Evolutionary conservation across 1,140 invertebrate genomes (phyloP).

Genomic region (Ips typographus): DNA sequence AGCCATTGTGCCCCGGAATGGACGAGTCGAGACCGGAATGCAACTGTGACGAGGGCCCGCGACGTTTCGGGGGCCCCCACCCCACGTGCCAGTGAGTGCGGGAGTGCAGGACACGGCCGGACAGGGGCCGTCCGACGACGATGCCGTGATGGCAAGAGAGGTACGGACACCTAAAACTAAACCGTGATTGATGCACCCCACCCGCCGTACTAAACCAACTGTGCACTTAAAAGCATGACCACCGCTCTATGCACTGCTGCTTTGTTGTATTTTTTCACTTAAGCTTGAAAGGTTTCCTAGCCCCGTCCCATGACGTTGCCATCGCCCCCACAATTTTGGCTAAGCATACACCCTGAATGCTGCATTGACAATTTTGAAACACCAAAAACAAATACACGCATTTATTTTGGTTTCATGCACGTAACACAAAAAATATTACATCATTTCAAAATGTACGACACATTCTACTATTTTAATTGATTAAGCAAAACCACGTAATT

Average conservation of each 20-base stretch:
- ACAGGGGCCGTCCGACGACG: slow-evolving; percentile 51
- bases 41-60: slow-evolving; percentile 41
- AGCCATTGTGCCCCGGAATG: slow-evolving; percentile 49
- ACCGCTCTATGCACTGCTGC: slow-evolving; percentile 14
- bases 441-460: no score
- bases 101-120: slow-evolving; percentile 35
- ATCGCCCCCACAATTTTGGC: slow-evolving; percentile 4
- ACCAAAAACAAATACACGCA: no score
- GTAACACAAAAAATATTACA: no score
- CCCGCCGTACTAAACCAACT: slow-evolving; percentile 32
- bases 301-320: not conserved
- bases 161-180: slow-evolving; percentile 46
- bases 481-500: no score
- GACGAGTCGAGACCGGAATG: slow-evolving; percentile 33
- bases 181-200: slow-evolving; percentile 20
- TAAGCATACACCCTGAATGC: not conserved
- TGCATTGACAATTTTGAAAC: not conserved
- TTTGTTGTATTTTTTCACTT: slow-evolving; percentile 17
- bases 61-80: slow-evolving; percentile 45
- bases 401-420: no score
- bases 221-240: slow-evolving; percentile 31
- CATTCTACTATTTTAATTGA: no score
- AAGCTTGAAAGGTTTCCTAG: slow-evolving; percentile 20
- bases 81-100: slow-evolving; percentile 45
- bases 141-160: slow-evolving; percentile 66